These are phyloP conservation scores for Stichopus horrens DNA, from an alignment of 53 echinoderm and acorn worm species.

Conservation along the genomic window DNA sequence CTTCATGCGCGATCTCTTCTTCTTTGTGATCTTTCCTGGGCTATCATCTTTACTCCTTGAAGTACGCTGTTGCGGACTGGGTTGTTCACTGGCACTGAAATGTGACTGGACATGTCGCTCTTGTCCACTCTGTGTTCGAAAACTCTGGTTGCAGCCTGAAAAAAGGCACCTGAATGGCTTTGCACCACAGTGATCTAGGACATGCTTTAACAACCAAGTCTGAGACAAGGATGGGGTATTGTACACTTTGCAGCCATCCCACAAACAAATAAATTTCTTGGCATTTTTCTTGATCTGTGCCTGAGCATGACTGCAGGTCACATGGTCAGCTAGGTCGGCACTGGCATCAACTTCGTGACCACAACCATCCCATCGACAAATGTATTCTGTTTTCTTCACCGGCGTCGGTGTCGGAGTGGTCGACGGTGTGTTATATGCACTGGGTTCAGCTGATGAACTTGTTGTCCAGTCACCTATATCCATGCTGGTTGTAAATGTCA, in stretches of 20 bases:
- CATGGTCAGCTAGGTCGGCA: constrained; percentile 93
- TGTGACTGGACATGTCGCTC: constrained; percentile 90
- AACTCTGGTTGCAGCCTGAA: constrained; percentile 80
- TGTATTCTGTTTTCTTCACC: constrained; percentile 76
- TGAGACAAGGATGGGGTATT: constrained; percentile 86
- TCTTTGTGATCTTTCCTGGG: constrained; percentile 83
- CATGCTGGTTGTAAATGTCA: background rate
- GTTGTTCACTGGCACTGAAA: constrained; percentile 70
- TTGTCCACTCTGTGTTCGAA: constrained; percentile 76
- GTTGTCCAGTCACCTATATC: constrained; percentile 33
- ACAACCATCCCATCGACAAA: constrained; percentile 89
- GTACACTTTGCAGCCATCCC: constrained; percentile 95
- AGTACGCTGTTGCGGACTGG: constrained; percentile 69
- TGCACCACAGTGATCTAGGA: constrained; percentile 88
- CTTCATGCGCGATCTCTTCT: constrained; percentile 78
- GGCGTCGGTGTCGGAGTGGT: constrained; percentile 69
- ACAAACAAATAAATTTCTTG: constrained; percentile 86
- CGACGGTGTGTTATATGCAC: constrained; percentile 60
- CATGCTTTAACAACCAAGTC: constrained; percentile 85
- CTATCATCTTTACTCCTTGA: constrained; percentile 89
- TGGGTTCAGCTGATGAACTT: constrained; percentile 45
- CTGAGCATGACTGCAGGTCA: constrained; percentile 77
- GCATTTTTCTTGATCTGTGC: constrained; percentile 71
- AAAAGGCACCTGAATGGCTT: constrained; percentile 89
- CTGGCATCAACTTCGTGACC: constrained; percentile 77